Conservation (phyloP, 1,140 invertebrate genomes). For the Cyrtorhinus lividipennis region DNA sequence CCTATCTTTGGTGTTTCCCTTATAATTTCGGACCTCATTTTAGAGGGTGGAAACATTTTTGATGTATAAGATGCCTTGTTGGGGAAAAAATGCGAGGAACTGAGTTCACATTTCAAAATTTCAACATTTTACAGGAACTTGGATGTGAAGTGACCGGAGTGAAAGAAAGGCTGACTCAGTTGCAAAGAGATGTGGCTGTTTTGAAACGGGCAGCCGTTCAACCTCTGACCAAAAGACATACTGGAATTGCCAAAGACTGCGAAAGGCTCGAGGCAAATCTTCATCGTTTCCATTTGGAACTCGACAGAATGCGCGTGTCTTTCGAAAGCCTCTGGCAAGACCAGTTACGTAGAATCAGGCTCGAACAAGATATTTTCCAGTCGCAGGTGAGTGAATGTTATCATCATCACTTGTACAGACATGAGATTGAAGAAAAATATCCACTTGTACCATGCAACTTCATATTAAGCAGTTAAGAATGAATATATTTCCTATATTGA, state of each 20-base stretch:
- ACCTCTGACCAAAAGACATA: conserved; percentile 39
- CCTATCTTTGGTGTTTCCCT: too few relatives aligned
- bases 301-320: conserved; percentile 42
- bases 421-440: too few relatives aligned
- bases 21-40: too few relatives aligned
- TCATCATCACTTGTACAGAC: too few relatives aligned
- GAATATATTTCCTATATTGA: too few relatives aligned
- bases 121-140: conserved; percentile 37
- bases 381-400: conserved; percentile 36
- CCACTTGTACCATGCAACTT: too few relatives aligned
- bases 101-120: too few relatives aligned
- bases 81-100: too few relatives aligned
- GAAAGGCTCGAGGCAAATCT: conserved; percentile 44
- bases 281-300: conserved; percentile 43
- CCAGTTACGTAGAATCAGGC: conserved; percentile 46
- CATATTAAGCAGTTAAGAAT: too few relatives aligned
- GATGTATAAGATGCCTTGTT: too few relatives aligned
- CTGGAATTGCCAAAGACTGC: conserved; percentile 44
- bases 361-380: conserved; percentile 53
- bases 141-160: conserved; percentile 45
- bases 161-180: conserved; percentile 45
- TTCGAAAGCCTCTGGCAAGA: conserved; percentile 54
- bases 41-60: too few relatives aligned
- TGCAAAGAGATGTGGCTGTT: conserved; percentile 44
- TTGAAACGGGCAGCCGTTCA: conserved; percentile 41